Evolutionary conservation across 2,113 vertebrate species (phyloP).

Genomic region (Carassius auratus): DNA sequence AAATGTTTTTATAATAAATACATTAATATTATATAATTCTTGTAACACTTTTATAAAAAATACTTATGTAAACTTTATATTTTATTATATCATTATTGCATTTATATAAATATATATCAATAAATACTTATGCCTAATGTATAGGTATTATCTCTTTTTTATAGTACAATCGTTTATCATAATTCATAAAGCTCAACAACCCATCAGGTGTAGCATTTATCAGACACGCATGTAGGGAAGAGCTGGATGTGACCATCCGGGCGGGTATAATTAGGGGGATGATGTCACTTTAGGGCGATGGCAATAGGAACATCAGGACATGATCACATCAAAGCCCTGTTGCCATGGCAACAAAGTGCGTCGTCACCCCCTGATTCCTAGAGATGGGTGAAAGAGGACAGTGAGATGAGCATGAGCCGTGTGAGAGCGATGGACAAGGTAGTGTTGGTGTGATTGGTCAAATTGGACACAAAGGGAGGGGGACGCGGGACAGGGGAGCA

Average conservation of each 20-base stretch:
- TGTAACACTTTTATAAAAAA: no score
- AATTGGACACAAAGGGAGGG: constrained; percentile 35
- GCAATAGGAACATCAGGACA: constrained; percentile 73
- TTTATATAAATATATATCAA: no score
- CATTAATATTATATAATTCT: no score
- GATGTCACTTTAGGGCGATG: constrained; percentile 74
- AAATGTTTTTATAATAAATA: no score
- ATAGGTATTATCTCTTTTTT: background rate
- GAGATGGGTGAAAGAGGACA: constrained; percentile 33
- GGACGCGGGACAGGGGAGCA: background rate
- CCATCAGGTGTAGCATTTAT: background rate
- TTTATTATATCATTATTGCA: no score
- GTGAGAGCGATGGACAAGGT: constrained; percentile 26
- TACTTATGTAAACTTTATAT: no score
- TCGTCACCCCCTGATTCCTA: constrained; percentile 67
- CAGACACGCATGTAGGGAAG: background rate
- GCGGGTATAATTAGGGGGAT: constrained; percentile 67
- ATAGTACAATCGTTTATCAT: background rate
- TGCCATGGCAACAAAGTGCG: constrained; percentile 78
- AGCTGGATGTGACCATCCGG: constrained; percentile 17
- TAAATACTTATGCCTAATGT: background rate
- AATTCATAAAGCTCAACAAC: background rate
- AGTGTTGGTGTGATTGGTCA: constrained; percentile 20
- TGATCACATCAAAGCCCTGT: constrained; percentile 77
- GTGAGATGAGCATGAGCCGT: constrained; percentile 15